phyloP scores from a whole-genome alignment of 2,888 invertebrate species.

The Entomobrya multifasciata region DNA sequence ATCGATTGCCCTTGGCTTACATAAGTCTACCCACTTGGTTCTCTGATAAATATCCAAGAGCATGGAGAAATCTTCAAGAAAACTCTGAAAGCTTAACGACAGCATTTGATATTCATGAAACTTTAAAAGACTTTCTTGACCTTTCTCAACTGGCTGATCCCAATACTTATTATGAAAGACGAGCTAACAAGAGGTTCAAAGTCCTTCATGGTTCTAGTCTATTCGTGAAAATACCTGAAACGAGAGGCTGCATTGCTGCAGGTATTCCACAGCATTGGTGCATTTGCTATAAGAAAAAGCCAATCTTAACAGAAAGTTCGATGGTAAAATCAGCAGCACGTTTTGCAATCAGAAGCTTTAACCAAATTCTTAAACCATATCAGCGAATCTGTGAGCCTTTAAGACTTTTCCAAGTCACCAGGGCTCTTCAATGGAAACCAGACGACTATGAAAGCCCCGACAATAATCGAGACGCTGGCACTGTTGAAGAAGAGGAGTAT shows the following conservation, averaged over 20 bases:
- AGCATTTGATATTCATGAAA: constrained; percentile 92
- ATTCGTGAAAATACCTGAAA: constrained; percentile 87
- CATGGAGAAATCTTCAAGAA: constrained; percentile 85
- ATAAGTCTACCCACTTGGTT: constrained; percentile 87
- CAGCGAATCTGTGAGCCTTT: constrained; percentile 58
- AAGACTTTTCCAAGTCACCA: constrained; percentile 50
- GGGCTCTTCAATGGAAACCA: constrained; percentile 66
- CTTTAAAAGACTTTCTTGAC: constrained; percentile 86
- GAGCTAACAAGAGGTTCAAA: constrained; percentile 53
- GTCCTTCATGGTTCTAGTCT: constrained; percentile 86
- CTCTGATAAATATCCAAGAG: constrained; percentile 79
- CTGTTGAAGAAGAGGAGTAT: constrained; percentile 49
- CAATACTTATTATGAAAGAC: constrained; percentile 46
- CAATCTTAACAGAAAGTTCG: constrained; percentile 81
- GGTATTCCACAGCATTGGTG: constrained; percentile 93
- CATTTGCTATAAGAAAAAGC: constrained; percentile 88
- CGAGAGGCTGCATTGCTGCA: constrained; percentile 89
- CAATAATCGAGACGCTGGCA: background rate
- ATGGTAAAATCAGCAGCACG: constrained; percentile 65
- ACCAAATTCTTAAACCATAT: constrained; percentile 58
- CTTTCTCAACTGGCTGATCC: constrained; percentile 62
- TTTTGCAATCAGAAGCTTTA: constrained; percentile 62
- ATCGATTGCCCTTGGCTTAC: constrained; percentile 91
- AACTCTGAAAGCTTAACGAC: constrained; percentile 84
- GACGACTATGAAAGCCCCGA: constrained; percentile 53